Evolutionary conservation across 2,797 vertebrate genomes (phyloP), one percentile per base, ranked within the genome.

Genomic region (Lithobates sylvaticus): DNA sequence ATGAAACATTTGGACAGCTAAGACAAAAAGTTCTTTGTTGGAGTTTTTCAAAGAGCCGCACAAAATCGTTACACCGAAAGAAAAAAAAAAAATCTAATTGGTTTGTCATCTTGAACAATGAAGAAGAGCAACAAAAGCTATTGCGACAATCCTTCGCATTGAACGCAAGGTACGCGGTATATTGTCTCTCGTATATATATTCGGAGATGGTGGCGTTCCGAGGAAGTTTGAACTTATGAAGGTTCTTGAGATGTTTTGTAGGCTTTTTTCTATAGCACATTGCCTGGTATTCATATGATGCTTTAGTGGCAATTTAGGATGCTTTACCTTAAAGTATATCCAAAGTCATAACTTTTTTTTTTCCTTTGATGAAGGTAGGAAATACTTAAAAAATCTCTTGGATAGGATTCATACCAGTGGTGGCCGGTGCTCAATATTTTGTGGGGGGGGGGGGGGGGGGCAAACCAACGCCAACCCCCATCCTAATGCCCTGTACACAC

Each of bases 1-100:
- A 92, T 86, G 78, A 83, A 89, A 89, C 90, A 92, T 90, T 90
- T 91, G 88, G 89, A 91, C 88, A 90, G 88, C 83, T 89, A 58
- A 75, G 88, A 90, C 86, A 85, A 81, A 39, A 88, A 91, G 81
- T 86, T 90, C 88, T 89, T 89, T 91, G 90, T 91, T 91, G 18
- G 21, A 67, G 50, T 54, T 83, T 81, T 74, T 83, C 68, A 74
- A 16, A n/a, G 80, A 75, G 32, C 23, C 5, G 39, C 64, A 87
- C 85, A 74, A 83, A 29, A 87, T 78, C 80, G 73, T 82, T 74
- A 58, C 76, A 21, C 44, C 76, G 61, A 16, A 42, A 74, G 79
- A 79, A 42, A 42, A 75, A 39, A 39, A 32, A 39, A 39, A 74
- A 83, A 74, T 78, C 81, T 83, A 83, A 83, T 79, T 84, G 76